Conservation (phyloP, 2,888 invertebrate genomes). For the Anodontia alba region DNA sequence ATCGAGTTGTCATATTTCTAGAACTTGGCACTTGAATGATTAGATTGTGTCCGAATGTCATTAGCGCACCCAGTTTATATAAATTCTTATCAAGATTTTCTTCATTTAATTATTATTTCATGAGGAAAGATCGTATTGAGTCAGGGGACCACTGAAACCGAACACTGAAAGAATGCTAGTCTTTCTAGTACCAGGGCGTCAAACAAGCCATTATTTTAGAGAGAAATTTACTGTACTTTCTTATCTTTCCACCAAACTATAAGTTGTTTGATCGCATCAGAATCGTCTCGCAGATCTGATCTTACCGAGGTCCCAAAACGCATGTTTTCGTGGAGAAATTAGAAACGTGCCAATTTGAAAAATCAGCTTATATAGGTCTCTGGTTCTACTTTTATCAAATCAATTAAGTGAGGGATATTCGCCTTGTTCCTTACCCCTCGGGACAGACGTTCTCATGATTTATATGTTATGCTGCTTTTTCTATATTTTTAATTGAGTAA, state of each 20-base stretch:
- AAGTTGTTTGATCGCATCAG: too few species aligned
- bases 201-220: too few species aligned
- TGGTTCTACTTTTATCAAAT: slow-evolving; percentile 25
- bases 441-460: slow-evolving; percentile 37
- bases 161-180: background rate
- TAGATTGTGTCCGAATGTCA: background rate
- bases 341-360: too few species aligned
- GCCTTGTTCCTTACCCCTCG: slow-evolving; percentile 38
- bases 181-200: background rate
- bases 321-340: too few species aligned
- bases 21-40: too few species aligned
- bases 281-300: too few species aligned
- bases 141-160: background rate
- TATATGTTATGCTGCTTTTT: slow-evolving; percentile 51
- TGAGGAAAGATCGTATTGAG: background rate
- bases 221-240: too few species aligned
- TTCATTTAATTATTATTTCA: slow-evolving; percentile 13
- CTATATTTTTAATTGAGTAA: slow-evolving; percentile 63
- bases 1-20: too few species aligned
- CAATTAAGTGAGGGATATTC: slow-evolving; percentile 42
- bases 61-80: background rate
- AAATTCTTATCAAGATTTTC: slow-evolving; percentile 12
- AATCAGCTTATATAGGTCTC: too few species aligned
- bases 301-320: too few species aligned
- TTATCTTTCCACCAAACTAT: too few species aligned